Evolutionary conservation across 1,140 invertebrate genomes (phyloP).

Genomic region (Mamestra configurata): DNA sequence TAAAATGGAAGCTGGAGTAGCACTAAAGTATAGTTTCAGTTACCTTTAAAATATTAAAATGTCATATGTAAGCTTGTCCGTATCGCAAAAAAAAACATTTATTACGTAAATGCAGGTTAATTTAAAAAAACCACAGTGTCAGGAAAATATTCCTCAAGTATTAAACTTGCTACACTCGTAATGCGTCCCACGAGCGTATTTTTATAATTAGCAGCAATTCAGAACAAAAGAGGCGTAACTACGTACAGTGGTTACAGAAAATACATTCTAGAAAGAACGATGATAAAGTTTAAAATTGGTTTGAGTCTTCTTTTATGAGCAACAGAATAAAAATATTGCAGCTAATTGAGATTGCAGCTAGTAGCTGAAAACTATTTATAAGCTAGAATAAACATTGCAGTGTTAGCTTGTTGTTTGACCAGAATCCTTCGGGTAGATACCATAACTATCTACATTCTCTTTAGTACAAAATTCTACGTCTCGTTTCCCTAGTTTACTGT

Average conservation of each 20-base stretch:
- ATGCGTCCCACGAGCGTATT: background rate
- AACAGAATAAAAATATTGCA: background rate
- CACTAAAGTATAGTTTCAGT: too few species aligned
- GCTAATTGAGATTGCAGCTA: slow-evolving; percentile 4
- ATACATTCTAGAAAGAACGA: background rate
- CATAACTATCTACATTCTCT: background rate
- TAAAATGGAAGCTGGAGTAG: too few species aligned
- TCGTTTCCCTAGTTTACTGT: background rate
- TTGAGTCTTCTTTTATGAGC: background rate
- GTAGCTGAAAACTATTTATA: background rate
- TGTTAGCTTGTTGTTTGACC: background rate
- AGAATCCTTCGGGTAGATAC: background rate
- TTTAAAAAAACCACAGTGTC: background rate
- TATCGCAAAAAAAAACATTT: too few species aligned
- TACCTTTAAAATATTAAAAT: too few species aligned
- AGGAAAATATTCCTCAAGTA: background rate
- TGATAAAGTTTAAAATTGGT: slow-evolving; percentile 1
- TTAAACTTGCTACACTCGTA: background rate
- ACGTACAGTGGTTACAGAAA: background rate
- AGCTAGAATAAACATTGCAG: background rate
- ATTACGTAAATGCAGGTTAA: background rate
- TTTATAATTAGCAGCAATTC: background rate
- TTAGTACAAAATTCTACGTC: background rate
- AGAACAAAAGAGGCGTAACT: background rate
- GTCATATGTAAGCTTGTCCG: too few species aligned